Base-by-base conservation (phyloP, 2,888 invertebrate genomes). In the Onthophagus sagittarius region DNA sequence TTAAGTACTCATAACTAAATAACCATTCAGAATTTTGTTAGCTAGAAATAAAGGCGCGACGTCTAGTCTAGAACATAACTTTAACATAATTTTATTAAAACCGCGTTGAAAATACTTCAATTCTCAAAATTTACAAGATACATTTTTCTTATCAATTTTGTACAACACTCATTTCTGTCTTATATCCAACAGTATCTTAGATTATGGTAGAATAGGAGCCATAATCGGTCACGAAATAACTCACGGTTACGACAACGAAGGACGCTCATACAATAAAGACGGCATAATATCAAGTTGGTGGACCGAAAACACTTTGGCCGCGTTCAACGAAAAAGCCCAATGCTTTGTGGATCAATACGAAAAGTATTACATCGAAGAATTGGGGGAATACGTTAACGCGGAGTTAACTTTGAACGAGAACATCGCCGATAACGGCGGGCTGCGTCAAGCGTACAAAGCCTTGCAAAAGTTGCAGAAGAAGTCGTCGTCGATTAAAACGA, bases 211-310 rank as follows among this genome's bases (percentile, higher is more conserved):
- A 69, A 86, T 89, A 67, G 89, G 89, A 9, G 86, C 87, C 9
- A 86, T 89, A 1, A 88, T 89, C 32, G 89, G 89, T 0, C 89
- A 89, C 77, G 89, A 89, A 81, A 88, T 89, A 14, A 88, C 88
- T 0, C 89, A 89, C 77, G 88, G 87, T 14, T 86, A 84, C 74
- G 86, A 86, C 74, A 77, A 71, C 11, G 78, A 78, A 33, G 86
- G 86, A 0, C 79, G 77, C 71, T 75, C 76, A 3, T 91, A 89
- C 82, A 89, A 91, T 81, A 87, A 87, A 78, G 83, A 89, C 74
- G 91, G 91, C 0, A 62, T 81, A 62, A 75, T 80, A 33, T 79
- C 82, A 75, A 79, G 80, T 62, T 85, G 85, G 86, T 86, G 85
- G 80, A 79, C 81, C 6, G 75, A 81, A 39, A 78, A 81, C 65